Percentiles rank a stretch among this genome's conserved stretches.
phyloP scores from a whole-genome alignment of 2,888 invertebrate genomes.

The Drosophila prolongata region DNA sequence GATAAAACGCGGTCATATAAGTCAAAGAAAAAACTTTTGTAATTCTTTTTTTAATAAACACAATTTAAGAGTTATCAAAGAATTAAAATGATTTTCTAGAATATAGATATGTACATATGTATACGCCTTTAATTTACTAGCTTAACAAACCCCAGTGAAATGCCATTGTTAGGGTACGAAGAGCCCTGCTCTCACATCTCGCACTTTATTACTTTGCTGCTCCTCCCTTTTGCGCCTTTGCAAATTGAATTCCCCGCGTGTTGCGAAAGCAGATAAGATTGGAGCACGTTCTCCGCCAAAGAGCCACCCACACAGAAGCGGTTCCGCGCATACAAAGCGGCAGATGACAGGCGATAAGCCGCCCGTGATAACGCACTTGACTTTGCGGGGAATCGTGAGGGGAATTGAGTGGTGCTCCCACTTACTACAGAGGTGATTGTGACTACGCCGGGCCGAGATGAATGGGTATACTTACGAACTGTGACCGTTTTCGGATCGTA shows the following conservation, averaged over 20 bases:
- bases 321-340: slow-evolving; percentile 55
- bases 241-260: slow-evolving; percentile 65
- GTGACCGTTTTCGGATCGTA: slow-evolving; percentile 95
- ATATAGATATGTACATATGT: too few species aligned
- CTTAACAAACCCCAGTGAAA: too few species aligned
- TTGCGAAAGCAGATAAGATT: slow-evolving; percentile 65
- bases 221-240: slow-evolving; percentile 47
- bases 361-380: slow-evolving; percentile 68
- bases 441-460: background rate
- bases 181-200: background rate
- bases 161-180: slow-evolving; percentile 15
- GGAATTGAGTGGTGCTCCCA: slow-evolving; percentile 17
- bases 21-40: too few species aligned
- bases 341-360: slow-evolving; percentile 65
- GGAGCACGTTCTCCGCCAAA: slow-evolving; percentile 46
- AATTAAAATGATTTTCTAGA: background rate
- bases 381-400: slow-evolving; percentile 48
- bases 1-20: too few species aligned
- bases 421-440: slow-evolving; percentile 8
- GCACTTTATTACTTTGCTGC: slow-evolving; percentile 12
- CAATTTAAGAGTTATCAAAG: too few species aligned
- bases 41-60: too few species aligned
- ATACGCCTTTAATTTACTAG: too few species aligned
- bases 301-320: slow-evolving; percentile 27
- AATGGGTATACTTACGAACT: slow-evolving; percentile 92